Percentiles rank a stretch among this genome's conserved stretches.
Conservation (phyloP, 2,888 invertebrate genomes). For the Drosophila eohydei region DNA sequence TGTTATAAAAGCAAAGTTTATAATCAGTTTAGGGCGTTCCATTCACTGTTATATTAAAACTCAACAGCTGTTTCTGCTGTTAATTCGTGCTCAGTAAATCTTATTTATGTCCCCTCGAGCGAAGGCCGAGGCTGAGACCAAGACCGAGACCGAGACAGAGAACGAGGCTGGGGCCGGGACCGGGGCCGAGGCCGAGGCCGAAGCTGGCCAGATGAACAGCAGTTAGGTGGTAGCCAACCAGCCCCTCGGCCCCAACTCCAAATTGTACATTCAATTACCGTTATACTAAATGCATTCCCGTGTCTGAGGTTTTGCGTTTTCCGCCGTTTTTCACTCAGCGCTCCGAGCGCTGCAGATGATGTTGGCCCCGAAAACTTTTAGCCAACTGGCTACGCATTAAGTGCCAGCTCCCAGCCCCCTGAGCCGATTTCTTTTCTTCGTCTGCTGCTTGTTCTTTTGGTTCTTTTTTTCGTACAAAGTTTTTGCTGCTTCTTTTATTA, state of each 20-base stretch:
- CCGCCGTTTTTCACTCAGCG: conserved; percentile 14
- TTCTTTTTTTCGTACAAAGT: conserved; percentile 10
- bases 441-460: neutral
- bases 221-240: neutral
- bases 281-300: conserved; percentile 51
- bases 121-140: neutral
- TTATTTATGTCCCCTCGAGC: conserved; percentile 2
- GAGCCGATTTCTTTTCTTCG: conserved; percentile 9
- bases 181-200: neutral
- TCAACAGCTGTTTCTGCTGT: conserved; percentile 13
- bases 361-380: conserved; percentile 37
- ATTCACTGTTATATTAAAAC: conserved; percentile 9
- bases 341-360: conserved; percentile 30
- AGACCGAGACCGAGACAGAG: neutral
- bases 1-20: conserved; percentile 1
- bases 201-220: conserved; percentile 1
- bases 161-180: neutral
- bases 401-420: conserved; percentile 10
- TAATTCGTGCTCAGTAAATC: conserved; percentile 6
- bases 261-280: conserved; percentile 48
- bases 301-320: conserved; percentile 30
- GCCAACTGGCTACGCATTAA: conserved; percentile 37
- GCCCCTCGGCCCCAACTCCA: neutral
- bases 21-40: conserved; percentile 13
- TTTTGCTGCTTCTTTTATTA: conserved; percentile 18